Conservation (phyloP, 2,113 vertebrate genomes). For the Arizona elegans region DNA sequence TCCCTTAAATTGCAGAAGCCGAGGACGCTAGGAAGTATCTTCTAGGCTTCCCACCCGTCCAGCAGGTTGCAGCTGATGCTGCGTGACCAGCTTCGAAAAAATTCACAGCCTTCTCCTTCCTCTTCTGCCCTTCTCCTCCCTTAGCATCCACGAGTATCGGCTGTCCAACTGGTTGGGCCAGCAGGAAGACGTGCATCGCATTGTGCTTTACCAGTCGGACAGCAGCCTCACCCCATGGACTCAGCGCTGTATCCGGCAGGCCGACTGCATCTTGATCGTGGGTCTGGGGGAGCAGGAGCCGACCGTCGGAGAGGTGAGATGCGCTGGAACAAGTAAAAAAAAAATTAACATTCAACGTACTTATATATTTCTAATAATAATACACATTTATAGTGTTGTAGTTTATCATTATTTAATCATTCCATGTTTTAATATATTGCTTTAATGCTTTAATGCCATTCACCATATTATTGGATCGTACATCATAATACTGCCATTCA, state of each 20-base stretch:
- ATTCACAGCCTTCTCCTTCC: background rate
- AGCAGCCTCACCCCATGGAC: conserved; percentile 88
- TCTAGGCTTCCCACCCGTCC: background rate
- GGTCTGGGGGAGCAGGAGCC: conserved; percentile 93
- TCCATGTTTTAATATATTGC: too few relatives aligned
- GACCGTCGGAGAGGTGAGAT: conserved; percentile 83
- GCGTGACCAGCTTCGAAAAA: background rate
- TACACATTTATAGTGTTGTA: too few relatives aligned
- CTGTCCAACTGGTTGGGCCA: conserved; percentile 94
- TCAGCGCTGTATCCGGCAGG: conserved; percentile 92
- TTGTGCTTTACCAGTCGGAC: conserved; percentile 93
- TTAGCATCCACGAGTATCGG: conserved; percentile 87
- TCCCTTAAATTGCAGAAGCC: background rate
- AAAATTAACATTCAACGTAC: too few relatives aligned
- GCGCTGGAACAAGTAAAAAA: too few relatives aligned
- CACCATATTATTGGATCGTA: too few relatives aligned
- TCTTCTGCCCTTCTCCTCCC: background rate
- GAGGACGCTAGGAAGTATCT: background rate
- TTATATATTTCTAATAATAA: too few relatives aligned
- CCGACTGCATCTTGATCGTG: conserved; percentile 90
- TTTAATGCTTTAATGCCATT: too few relatives aligned
- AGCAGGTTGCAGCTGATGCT: background rate
- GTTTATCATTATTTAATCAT: too few relatives aligned
- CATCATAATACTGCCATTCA: too few relatives aligned
- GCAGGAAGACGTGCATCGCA: conserved; percentile 93